These are phyloP conservation scores for Aethina tumida DNA, from an alignment of 1,140 invertebrate species.

Conservation along the genomic window DNA sequence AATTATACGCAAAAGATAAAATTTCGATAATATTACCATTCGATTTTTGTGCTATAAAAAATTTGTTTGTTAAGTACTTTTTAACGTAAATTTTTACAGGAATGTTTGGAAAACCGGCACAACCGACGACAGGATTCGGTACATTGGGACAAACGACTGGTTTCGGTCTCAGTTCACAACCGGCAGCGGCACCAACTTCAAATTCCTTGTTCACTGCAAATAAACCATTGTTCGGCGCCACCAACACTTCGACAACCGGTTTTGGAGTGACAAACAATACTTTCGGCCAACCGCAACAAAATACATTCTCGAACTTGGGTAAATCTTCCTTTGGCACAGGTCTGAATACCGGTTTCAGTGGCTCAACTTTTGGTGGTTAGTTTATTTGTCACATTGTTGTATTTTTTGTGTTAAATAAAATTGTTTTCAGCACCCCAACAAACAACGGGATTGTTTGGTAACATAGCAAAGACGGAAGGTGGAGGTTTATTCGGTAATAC, in stretches of 20 bases:
- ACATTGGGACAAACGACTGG: conserved; percentile 11
- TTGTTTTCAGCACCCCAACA: conserved; percentile 9
- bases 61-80: too few species aligned
- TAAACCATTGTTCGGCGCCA: conserved; percentile 42
- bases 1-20: background rate
- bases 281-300: too few species aligned
- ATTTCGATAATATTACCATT: background rate
- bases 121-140: conserved; percentile 22
- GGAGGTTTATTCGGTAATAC: conserved; percentile 38
- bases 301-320: too few species aligned
- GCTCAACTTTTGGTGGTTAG: conserved; percentile 3
- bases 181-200: conserved; percentile 21
- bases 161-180: conserved; percentile 22
- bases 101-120: conserved; percentile 26
- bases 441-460: conserved; percentile 13
- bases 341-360: conserved; percentile 2
- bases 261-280: too few species aligned
- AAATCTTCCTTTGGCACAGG: conserved; percentile 16
- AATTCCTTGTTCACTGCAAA: conserved; percentile 27
- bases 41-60: background rate
- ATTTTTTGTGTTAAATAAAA: background rate
- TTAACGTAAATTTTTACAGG: conserved; percentile 9
- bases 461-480: conserved; percentile 15
- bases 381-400: background rate
- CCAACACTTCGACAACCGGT: conserved; percentile 41